phyloP scores from a whole-genome alignment of 1,140 invertebrate species.

The Onthophagus taurus region DNA sequence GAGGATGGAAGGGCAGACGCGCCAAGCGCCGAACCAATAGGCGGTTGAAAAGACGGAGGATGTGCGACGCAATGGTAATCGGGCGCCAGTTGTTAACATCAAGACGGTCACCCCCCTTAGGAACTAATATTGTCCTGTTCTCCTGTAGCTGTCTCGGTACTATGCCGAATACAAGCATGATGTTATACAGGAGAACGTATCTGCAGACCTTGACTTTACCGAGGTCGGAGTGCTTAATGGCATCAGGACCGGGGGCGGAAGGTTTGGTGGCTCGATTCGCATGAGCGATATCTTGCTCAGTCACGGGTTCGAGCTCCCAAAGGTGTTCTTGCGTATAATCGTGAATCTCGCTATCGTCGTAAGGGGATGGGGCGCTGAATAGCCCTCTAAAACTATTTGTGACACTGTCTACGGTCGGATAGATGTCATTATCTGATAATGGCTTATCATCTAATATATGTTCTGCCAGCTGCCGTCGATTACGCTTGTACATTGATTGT shows the following conservation, averaged over 20 bases:
- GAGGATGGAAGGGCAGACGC: slow-evolving; percentile 1
- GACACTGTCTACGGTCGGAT: not conserved
- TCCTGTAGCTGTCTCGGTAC: not conserved
- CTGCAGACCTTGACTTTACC: not conserved
- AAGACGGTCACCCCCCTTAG: not conserved
- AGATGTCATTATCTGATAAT: not conserved
- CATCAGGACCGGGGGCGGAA: not conserved
- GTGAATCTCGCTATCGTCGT: not conserved
- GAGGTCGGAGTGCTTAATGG: not conserved
- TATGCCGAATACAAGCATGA: not conserved
- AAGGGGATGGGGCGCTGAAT: not conserved
- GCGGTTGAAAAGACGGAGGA: not conserved
- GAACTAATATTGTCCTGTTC: not conserved
- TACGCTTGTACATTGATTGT: not conserved
- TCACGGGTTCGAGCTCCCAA: not conserved
- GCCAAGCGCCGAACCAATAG: not conserved
- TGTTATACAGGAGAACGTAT: not conserved
- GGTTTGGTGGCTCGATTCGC: not conserved
- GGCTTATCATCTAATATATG: not conserved
- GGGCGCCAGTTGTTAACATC: slow-evolving; percentile 6
- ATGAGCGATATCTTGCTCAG: not conserved
- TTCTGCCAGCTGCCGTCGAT: not conserved
- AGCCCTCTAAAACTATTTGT: not conserved
- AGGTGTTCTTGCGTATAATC: not conserved
- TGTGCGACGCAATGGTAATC: not conserved